Conservation (phyloP, 2,113 vertebrate species). For the Cyprinus carpio region DNA sequence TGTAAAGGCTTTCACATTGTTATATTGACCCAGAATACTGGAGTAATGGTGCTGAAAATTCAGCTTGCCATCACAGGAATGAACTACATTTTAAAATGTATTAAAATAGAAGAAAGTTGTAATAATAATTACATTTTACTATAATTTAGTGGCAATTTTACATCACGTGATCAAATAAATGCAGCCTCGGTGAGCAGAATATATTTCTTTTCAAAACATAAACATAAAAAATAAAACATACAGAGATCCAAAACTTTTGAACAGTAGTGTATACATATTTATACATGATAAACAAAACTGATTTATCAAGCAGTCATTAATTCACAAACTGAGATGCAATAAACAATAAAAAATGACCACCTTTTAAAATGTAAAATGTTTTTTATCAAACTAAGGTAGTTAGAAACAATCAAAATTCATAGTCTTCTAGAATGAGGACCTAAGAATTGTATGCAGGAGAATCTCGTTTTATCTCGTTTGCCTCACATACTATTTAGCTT, state of each 20-base stretch:
- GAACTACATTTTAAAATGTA: no score
- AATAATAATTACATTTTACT: background rate
- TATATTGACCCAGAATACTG: no score
- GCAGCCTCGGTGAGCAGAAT: background rate
- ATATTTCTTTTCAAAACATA: background rate
- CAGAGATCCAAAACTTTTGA: background rate
- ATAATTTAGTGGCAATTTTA: background rate
- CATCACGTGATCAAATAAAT: background rate
- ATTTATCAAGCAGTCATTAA: background rate
- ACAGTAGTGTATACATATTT: background rate
- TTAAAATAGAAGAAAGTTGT: background rate
- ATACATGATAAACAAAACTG: background rate
- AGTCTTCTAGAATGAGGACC: background rate
- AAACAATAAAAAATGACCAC: background rate
- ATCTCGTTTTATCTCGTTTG: background rate
- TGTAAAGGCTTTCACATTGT: no score
- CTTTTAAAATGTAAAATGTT: background rate
- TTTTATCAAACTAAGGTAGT: background rate
- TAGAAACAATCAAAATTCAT: background rate
- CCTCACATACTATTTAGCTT: slow-evolving; percentile 8
- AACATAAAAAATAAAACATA: background rate
- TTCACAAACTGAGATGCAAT: background rate
- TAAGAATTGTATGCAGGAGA: background rate
- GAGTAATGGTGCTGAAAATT: no score
- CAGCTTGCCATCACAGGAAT: no score